Evolutionary conservation across 2,888 invertebrate genomes (phyloP).

Genomic region (Pristionchus mayeri): DNA sequence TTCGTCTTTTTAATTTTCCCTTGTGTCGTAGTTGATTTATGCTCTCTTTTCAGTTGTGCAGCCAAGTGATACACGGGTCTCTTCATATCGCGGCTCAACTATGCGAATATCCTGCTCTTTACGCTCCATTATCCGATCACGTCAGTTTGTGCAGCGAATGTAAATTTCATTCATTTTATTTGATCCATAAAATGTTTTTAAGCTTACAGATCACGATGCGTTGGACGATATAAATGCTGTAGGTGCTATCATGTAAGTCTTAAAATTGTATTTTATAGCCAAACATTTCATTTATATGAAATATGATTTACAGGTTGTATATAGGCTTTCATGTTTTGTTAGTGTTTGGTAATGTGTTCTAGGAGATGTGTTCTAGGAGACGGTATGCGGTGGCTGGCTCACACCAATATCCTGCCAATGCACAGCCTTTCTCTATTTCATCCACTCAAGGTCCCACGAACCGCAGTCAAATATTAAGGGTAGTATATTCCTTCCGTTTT

Average conservation of each 20-base stretch:
- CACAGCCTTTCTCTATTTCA: slow-evolving; percentile 19
- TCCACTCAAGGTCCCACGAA: background rate
- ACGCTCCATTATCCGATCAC: too few relatives aligned
- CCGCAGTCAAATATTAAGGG: background rate
- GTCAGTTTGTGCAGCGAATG: background rate
- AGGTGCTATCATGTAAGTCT: background rate
- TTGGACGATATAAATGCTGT: background rate
- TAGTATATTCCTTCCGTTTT: too few relatives aligned
- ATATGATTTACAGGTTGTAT: background rate
- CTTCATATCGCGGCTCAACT: background rate
- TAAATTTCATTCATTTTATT: background rate
- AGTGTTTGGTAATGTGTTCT: too few relatives aligned
- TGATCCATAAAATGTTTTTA: background rate
- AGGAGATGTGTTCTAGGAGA: background rate
- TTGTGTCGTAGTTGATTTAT: too few relatives aligned
- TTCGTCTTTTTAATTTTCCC: too few relatives aligned
- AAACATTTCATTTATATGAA: background rate
- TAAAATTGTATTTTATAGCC: background rate
- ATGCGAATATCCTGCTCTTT: background rate
- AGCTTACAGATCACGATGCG: background rate
- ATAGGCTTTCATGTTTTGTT: background rate
- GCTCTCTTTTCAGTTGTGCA: background rate
- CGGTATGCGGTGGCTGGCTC: background rate
- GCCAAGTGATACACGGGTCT: background rate
- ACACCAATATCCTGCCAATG: background rate